Evolutionary conservation across 2,113 vertebrate species (phyloP), one percentile per base, ranked within the genome.

Genomic region (Seriola rivoliana): DNA sequence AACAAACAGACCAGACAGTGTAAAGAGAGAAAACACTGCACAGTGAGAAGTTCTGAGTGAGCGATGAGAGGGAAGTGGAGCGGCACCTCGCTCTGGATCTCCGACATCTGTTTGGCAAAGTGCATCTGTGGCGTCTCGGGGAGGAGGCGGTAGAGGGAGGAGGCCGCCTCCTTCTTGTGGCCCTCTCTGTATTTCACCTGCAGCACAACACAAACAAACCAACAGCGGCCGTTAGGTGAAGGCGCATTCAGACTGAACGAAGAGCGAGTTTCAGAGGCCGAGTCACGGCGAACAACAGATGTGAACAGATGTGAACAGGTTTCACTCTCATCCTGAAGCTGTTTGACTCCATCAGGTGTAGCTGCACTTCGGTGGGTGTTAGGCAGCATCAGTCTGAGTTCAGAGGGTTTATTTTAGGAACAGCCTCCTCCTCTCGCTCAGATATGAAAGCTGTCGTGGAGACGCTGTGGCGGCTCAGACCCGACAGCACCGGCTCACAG

Each of bases 141-240:
- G 17, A 95, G 84, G 54, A 80, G 87, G 32, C 81, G 88, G 38
- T 91, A 94, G 3, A 91, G 89, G 0, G 90, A 12, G 1, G 79
- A 64, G 16, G 81, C 72, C 14, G 40, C n/a, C 0, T 81, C 85
- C 36, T 85, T 82, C 82, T 80, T 87, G 13, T 32, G 14, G 14
- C 14, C 83, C n/a, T 89, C 89, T 29, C 85, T 90, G 48, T 94
- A 94, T 38, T 89, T 94, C 58, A 93, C 80, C 94, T 94, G 83
- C 42, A 78, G 0, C 59, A 66, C 63, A 78, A 59, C 46, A n/a
- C 65, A 78, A 17, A 65, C 34, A 59, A 11, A 67, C n/a, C 14
- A 50, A 50, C 17, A 23, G n/a, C 58, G 34, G 16, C 58, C 16
- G 8, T 5, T 8, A 17, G 5, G 5, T 4, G 0, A 58, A 1